Evolutionary conservation across 2,797 vertebrate species (phyloP).

Genomic region (Eulemur rubriventer): DNA sequence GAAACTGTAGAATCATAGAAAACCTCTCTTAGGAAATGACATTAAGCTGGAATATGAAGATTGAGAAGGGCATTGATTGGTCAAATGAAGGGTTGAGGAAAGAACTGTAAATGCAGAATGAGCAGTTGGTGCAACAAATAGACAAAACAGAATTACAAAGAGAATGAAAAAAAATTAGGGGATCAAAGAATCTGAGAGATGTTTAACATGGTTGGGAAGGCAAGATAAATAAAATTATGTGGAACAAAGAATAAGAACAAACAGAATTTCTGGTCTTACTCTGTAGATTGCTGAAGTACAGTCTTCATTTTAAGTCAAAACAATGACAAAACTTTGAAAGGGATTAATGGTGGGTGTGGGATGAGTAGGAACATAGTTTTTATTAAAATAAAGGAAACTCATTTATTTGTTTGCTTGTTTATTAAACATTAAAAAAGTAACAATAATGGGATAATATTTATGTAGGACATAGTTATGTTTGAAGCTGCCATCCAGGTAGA

Average conservation of each 20-base stretch:
- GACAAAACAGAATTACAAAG: neutral
- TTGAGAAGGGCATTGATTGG: neutral
- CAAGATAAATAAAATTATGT: neutral
- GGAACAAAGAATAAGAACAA: neutral
- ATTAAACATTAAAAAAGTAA: neutral
- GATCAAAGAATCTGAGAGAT: neutral
- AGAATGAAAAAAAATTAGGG: neutral
- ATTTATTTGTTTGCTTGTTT: neutral
- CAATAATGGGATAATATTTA: neutral
- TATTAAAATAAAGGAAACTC: neutral
- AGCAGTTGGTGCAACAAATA: neutral
- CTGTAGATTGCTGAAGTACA: neutral
- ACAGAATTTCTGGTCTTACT: neutral
- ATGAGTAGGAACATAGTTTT: neutral
- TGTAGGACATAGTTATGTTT: neutral
- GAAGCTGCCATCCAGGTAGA: neutral
- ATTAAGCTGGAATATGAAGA: neutral
- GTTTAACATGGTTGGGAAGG: neutral
- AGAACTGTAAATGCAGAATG: neutral
- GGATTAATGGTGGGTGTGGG: neutral
- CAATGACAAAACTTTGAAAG: neutral
- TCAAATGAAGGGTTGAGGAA: neutral
- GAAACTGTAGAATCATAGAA: neutral
- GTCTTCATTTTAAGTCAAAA: neutral
- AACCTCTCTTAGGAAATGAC: neutral